A percentile compares a stretch with the other conserved stretches of the same genome.
Conservation (phyloP, 2,797 vertebrate genomes). For the Alosa sapidissima region DNA sequence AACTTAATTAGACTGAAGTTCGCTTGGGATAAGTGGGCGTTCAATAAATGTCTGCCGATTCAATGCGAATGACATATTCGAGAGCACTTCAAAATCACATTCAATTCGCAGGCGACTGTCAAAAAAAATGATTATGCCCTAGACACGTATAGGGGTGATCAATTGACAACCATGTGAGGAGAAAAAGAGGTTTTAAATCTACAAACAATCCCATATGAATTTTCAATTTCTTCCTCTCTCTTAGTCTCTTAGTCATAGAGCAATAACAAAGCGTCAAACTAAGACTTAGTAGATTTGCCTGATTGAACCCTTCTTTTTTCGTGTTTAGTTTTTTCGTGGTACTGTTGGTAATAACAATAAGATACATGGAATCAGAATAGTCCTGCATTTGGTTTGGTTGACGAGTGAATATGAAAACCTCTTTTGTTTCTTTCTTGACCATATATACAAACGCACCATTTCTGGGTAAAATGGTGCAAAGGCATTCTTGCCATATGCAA, state of each 20-base stretch:
- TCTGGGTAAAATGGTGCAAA: neutral
- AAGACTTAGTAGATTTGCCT: neutral
- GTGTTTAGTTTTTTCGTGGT: neutral
- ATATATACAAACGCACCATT: neutral
- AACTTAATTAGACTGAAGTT: constrained; percentile 81
- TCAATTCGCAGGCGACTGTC: constrained; percentile 54
- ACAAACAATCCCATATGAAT: constrained; percentile 7
- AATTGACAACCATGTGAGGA: neutral
- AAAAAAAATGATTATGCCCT: constrained; percentile 39
- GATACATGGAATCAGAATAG: neutral
- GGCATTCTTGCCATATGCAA: constrained; percentile 43
- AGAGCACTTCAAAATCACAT: constrained; percentile 65
- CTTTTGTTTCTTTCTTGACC: neutral
- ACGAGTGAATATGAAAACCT: neutral
- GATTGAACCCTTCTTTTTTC: neutral
- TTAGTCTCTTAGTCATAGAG: neutral
- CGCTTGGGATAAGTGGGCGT: constrained; percentile 74
- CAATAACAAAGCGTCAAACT: neutral
- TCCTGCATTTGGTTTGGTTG: neutral
- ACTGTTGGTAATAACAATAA: neutral
- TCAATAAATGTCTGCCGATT: constrained; percentile 75
- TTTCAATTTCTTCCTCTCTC: neutral
- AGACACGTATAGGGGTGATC: constrained; percentile 40
- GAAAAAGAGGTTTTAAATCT: constrained; percentile 4
- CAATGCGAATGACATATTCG: constrained; percentile 69